These are phyloP conservation scores for Anoplius nigerrimus DNA, from an alignment of 2,888 invertebrate genomes.

Conservation along the genomic window DNA sequence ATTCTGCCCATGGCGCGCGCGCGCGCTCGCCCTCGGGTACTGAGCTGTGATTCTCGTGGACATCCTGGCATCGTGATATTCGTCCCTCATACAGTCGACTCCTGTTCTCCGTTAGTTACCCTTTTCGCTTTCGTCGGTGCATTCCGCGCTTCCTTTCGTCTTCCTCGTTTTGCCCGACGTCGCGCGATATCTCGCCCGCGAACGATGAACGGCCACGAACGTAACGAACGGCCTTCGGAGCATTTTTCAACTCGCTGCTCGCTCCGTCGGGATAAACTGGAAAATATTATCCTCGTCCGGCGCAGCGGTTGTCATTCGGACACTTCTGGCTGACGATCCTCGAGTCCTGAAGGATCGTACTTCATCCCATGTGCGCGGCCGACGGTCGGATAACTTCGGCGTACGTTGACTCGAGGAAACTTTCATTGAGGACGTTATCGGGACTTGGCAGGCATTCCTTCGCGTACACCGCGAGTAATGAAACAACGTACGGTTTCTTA, in stretches of 20 bases:
- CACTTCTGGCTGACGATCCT: too few relatives aligned
- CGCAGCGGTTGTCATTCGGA: constrained; percentile 24
- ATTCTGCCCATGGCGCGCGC: background rate
- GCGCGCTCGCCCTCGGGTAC: background rate
- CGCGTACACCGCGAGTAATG: too few relatives aligned
- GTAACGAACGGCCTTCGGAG: constrained; percentile 40
- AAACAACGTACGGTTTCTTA: too few relatives aligned
- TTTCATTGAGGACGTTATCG: too few relatives aligned
- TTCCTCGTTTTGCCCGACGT: constrained; percentile 17
- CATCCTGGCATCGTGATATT: too few relatives aligned
- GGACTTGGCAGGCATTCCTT: too few relatives aligned
- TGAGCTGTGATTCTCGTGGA: background rate
- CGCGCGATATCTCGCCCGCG: constrained; percentile 36
- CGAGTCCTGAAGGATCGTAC: too few relatives aligned
- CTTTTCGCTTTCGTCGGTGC: background rate
- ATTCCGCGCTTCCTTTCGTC: constrained; percentile 4
- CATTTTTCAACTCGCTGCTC: constrained; percentile 30
- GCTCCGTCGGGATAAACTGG: constrained; percentile 37
- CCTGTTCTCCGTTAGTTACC: background rate
- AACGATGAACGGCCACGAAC: constrained; percentile 35
- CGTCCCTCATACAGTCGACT: background rate
- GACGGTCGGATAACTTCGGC: too few relatives aligned
- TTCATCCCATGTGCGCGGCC: too few relatives aligned
- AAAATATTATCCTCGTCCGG: constrained; percentile 45
- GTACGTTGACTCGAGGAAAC: too few relatives aligned